A percentile compares a stretch with the other conserved stretches of the same genome.
Evolutionary conservation across 2,888 invertebrate genomes (phyloP).

Genomic region (Chesias legatella): DNA sequence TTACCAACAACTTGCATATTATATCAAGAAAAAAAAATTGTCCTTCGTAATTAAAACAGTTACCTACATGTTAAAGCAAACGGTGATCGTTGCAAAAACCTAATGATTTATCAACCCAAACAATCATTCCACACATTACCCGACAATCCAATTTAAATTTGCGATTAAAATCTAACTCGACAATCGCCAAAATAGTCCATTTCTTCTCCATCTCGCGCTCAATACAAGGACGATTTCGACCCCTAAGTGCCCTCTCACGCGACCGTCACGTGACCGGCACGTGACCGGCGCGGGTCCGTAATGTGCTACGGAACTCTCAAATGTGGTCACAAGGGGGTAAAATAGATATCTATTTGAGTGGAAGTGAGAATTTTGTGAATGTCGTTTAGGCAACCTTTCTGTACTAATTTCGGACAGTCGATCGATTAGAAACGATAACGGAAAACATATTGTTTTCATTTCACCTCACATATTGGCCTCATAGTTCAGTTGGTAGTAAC

Average conservation of each 20-base stretch:
- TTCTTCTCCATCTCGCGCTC: slow-evolving; percentile 35
- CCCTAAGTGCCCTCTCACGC: slow-evolving; percentile 33
- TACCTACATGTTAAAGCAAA: no score
- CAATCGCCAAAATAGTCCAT: slow-evolving; percentile 27
- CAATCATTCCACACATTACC: background rate
- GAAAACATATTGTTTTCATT: no score
- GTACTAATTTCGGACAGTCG: no score
- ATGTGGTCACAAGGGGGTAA: slow-evolving; percentile 44
- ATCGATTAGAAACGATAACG: no score
- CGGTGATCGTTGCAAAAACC: no score
- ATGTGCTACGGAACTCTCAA: slow-evolving; percentile 53
- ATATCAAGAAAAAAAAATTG: no score
- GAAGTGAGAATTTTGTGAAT: slow-evolving; percentile 46
- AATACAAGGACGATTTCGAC: slow-evolving; percentile 49
- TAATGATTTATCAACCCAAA: no score
- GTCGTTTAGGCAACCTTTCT: slow-evolving; percentile 11
- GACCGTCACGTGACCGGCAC: slow-evolving; percentile 22
- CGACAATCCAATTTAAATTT: slow-evolving; percentile 22
- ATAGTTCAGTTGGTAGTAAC: no score
- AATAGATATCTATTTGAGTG: slow-evolving; percentile 52
- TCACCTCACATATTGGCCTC: no score
- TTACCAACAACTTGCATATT: no score
- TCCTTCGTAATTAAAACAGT: no score
- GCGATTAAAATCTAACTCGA: slow-evolving; percentile 22
- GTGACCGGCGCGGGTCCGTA: slow-evolving; percentile 39